Percentiles rank a stretch among this genome's conserved stretches.
phyloP scores from a whole-genome alignment of 2,113 vertebrate species.

The Helogale parvula region DNA sequence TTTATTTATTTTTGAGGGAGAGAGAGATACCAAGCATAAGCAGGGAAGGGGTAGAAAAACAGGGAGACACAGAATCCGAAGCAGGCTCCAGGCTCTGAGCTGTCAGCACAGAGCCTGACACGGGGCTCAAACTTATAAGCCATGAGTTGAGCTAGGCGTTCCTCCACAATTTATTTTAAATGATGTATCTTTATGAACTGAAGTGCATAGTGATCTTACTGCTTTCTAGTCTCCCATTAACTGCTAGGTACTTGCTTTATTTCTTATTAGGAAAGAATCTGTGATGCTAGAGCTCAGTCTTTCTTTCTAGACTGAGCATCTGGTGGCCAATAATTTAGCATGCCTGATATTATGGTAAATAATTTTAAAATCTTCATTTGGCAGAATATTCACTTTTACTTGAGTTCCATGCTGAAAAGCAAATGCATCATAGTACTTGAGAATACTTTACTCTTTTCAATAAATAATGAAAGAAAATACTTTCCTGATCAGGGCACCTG shows the following conservation, averaged over 20 bases:
- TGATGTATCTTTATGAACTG: background rate
- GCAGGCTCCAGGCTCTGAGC: no score
- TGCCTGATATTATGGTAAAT: background rate
- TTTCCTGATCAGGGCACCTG: background rate
- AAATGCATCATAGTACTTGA: background rate
- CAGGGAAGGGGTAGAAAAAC: no score
- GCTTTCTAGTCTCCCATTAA: background rate
- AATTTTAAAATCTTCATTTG: background rate
- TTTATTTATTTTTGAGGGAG: no score
- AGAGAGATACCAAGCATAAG: no score
- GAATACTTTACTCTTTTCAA: background rate
- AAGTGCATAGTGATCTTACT: background rate
- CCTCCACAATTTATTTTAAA: background rate
- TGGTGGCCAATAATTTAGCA: background rate
- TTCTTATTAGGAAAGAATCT: background rate
- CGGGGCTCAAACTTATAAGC: no score
- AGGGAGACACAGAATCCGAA: no score
- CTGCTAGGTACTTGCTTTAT: background rate
- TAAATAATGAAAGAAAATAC: background rate
- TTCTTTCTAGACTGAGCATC: background rate
- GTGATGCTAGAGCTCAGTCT: background rate
- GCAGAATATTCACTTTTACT: background rate
- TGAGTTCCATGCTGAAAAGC: background rate
- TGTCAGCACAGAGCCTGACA: no score
- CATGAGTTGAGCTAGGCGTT: no score